Conservation (phyloP, 2,888 invertebrate species). For the Meloe dianella region DNA sequence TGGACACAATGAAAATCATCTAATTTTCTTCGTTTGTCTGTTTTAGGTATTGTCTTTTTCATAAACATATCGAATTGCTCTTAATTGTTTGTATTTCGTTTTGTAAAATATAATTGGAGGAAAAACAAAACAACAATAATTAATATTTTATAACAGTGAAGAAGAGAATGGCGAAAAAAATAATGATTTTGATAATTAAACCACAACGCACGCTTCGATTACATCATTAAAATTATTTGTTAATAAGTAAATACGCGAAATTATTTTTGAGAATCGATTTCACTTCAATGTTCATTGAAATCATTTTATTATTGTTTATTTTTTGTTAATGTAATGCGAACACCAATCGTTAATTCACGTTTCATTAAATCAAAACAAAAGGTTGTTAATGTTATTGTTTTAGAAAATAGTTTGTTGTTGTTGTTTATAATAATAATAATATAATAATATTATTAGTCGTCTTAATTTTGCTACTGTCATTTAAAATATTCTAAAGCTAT, state of each 20-base stretch:
- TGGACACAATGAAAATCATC: conserved; percentile 6
- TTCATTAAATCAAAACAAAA: conserved; percentile 9
- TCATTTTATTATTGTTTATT: too few relatives aligned
- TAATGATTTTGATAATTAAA: conserved; percentile 20
- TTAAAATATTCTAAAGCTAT: conserved; percentile 31
- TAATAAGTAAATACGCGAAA: background rate
- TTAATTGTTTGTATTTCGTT: background rate
- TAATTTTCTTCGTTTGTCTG: conserved; percentile 7
- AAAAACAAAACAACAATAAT: conserved; percentile 14
- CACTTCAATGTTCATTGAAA: too few relatives aligned
- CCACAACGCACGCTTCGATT: conserved; percentile 26
- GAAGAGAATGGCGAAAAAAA: too few relatives aligned
- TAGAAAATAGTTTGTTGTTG: conserved; percentile 20
- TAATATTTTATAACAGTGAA: conserved; percentile 17
- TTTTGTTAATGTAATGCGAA: too few relatives aligned
- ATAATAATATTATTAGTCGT: conserved; percentile 3
- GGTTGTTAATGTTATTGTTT: background rate
- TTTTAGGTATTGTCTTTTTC: background rate
- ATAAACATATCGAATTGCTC: conserved; percentile 11
- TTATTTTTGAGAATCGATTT: background rate
- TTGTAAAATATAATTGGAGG: conserved; percentile 19
- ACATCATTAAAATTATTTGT: conserved; percentile 29
- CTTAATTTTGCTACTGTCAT: conserved; percentile 7
- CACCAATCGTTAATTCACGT: conserved; percentile 9
- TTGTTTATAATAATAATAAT: too few relatives aligned